Conservation (phyloP, 1,140 invertebrate species). For the Hycleus phaleratus region DNA sequence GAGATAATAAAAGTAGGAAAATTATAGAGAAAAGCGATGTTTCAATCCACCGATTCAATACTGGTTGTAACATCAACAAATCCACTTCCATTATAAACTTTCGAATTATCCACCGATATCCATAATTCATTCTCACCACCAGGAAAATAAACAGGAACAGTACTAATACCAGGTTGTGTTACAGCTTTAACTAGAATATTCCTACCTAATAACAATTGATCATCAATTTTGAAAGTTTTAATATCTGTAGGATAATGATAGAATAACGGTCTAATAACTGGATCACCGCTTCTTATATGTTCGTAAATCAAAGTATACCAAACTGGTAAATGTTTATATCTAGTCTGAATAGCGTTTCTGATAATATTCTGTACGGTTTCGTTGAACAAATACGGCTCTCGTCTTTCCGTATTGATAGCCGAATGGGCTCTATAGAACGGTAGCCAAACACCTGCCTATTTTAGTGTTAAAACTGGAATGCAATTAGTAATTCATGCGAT, state of each 20-base stretch:
- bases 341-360: constrained; percentile 52
- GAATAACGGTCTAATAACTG: constrained; percentile 86
- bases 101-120: constrained; percentile 79
- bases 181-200: constrained; percentile 80
- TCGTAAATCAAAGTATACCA: constrained; percentile 66
- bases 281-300: constrained; percentile 66
- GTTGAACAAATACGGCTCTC: constrained; percentile 92
- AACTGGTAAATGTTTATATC: constrained; percentile 83
- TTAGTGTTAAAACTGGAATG: constrained; percentile 76
- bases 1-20: too few species aligned
- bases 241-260: constrained; percentile 79
- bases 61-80: background rate
- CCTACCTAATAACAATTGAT: constrained; percentile 72
- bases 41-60: too few species aligned
- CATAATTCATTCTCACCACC: constrained; percentile 61
- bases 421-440: constrained; percentile 56
- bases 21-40: too few species aligned
- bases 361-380: constrained; percentile 55
- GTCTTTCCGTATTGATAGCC: constrained; percentile 77
- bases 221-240: constrained; percentile 69
- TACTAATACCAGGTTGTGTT: constrained; percentile 63
- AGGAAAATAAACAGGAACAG: constrained; percentile 83
- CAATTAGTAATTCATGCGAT: constrained; percentile 53
- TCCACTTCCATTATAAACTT: background rate
- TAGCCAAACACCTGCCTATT: constrained; percentile 49